phyloP scores from a whole-genome alignment of 1,140 invertebrate genomes.

The Drosophila tropicalis region DNA sequence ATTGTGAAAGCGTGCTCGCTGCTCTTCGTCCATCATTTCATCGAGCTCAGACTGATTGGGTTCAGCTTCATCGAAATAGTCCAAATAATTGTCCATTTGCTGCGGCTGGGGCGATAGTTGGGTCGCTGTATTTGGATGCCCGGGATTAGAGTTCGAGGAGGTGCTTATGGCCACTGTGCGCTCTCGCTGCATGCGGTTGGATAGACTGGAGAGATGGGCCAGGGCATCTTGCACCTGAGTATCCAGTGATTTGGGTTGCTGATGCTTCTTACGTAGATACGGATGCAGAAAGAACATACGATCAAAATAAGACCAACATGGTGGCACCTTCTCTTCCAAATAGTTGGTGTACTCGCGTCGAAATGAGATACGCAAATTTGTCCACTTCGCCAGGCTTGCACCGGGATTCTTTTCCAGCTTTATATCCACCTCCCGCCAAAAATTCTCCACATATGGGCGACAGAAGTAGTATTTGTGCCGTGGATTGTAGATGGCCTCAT shows the following conservation, averaged over 20 bases:
- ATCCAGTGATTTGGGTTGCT: slow-evolving; percentile 73
- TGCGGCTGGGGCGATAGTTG: slow-evolving; percentile 60
- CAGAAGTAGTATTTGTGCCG: slow-evolving; percentile 81
- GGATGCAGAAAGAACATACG: slow-evolving; percentile 81
- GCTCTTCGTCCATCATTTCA: slow-evolving; percentile 72
- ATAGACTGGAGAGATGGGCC: slow-evolving; percentile 69
- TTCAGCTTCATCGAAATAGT: slow-evolving; percentile 71
- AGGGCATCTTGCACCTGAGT: slow-evolving; percentile 77
- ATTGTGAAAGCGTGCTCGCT: slow-evolving; percentile 49
- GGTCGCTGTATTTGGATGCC: slow-evolving; percentile 42
- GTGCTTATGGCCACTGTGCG: slow-evolving; percentile 49
- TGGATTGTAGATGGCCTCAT: slow-evolving; percentile 82
- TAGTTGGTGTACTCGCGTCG: slow-evolving; percentile 79
- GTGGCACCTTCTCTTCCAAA: slow-evolving; percentile 77
- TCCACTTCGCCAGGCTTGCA: slow-evolving; percentile 82
- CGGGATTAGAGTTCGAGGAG: slow-evolving; percentile 28
- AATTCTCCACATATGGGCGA: slow-evolving; percentile 80
- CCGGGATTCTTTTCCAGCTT: slow-evolving; percentile 82
- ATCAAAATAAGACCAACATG: slow-evolving; percentile 81
- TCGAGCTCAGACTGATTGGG: slow-evolving; percentile 71
- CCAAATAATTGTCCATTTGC: slow-evolving; percentile 71
- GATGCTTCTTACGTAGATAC: slow-evolving; percentile 76
- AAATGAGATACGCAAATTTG: slow-evolving; percentile 78
- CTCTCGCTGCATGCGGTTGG: slow-evolving; percentile 72
- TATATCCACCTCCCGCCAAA: slow-evolving; percentile 78